Percentiles rank a stretch among this genome's conserved stretches.
Evolutionary conservation across 2,888 invertebrate genomes (phyloP).

Genomic region (Zootermopsis nevadensis): DNA sequence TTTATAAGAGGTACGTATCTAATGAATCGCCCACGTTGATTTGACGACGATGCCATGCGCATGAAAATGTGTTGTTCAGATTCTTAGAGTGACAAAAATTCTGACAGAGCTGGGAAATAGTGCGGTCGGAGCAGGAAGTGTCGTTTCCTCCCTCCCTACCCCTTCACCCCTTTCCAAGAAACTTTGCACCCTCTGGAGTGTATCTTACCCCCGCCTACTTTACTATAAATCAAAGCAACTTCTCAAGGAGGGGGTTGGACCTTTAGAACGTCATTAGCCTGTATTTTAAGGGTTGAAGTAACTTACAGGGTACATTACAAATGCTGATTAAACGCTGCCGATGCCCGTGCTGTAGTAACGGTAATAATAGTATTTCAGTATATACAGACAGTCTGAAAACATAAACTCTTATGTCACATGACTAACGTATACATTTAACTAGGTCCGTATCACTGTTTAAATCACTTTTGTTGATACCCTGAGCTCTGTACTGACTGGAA

Average conservation of each 20-base stretch:
- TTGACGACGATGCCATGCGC: no score
- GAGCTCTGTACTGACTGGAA: no score
- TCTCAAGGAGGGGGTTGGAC: neutral
- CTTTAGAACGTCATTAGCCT: neutral
- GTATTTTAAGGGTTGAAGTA: neutral
- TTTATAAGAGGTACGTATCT: no score
- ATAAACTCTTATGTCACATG: neutral
- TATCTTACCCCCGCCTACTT: neutral
- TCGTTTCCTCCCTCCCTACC: neutral
- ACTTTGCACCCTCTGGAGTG: neutral
- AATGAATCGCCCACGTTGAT: no score
- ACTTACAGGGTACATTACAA: neutral
- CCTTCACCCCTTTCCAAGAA: neutral
- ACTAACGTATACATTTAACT: no score
- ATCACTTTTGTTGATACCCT: no score
- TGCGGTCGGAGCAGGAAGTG: neutral
- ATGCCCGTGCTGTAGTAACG: neutral
- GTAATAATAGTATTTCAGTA: neutral
- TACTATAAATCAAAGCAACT: neutral
- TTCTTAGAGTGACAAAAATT: neutral
- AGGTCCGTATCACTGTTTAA: no score
- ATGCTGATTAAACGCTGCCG: neutral
- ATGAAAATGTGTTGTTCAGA: no score
- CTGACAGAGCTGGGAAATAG: neutral
- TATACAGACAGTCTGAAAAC: neutral